Evolutionary conservation across 92 coral and sea anemone species (phyloP).

Genomic region (Meandrina meandrites): DNA sequence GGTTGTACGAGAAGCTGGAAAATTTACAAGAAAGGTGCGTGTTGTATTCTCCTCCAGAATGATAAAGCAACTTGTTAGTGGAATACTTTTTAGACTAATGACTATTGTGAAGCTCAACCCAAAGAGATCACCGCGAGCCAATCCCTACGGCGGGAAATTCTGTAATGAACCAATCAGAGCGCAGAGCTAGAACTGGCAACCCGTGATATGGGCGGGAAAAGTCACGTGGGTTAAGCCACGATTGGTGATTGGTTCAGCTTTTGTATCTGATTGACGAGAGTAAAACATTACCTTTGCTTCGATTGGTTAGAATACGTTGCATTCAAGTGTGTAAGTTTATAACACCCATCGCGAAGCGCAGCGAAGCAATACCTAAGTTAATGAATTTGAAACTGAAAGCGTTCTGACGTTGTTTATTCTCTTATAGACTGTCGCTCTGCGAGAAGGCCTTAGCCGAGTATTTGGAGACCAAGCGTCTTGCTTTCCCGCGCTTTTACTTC

Average conservation of each 20-base stretch:
- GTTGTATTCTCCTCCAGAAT: background rate
- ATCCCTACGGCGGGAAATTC: background rate
- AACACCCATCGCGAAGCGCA: background rate
- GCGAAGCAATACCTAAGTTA: background rate
- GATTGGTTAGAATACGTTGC: background rate
- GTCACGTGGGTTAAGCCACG: background rate
- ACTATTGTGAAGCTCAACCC: background rate
- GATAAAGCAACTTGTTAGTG: background rate
- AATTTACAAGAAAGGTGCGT: slow-evolving; percentile 91
- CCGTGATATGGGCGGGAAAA: background rate
- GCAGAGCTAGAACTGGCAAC: too few species aligned
- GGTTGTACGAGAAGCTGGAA: slow-evolving; percentile 92
- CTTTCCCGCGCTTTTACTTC: slow-evolving; percentile 98
- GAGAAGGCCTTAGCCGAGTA: slow-evolving; percentile 99
- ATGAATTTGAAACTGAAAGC: background rate
- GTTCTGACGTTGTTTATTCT: background rate
- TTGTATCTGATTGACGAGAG: background rate
- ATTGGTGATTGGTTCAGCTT: background rate
- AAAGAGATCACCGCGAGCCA: background rate
- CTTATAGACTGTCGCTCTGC: slow-evolving; percentile 82
- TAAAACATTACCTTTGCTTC: background rate
- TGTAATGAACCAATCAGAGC: background rate
- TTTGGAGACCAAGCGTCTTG: slow-evolving; percentile 96
- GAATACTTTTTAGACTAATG: background rate
- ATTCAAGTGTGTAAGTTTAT: background rate